A percentile compares a stretch with the other conserved stretches of the same genome.
Conservation (phyloP, 2,797 vertebrate species). For the Triplophysa bombifrons region DNA sequence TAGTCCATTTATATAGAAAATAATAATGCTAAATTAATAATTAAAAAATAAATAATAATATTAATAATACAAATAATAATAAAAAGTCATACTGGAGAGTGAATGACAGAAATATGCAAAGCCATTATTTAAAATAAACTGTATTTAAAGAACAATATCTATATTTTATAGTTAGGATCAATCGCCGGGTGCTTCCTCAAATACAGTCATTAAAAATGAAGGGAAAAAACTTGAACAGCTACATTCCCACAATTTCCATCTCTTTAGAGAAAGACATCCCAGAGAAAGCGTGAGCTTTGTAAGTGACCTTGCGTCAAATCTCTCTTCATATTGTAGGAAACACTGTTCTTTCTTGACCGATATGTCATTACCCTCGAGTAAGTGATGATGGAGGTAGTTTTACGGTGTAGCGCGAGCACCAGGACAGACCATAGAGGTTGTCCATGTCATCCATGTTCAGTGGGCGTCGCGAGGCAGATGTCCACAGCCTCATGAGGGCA, state of each 20-base stretch:
- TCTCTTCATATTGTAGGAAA: conserved; percentile 20
- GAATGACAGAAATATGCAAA: too few relatives aligned
- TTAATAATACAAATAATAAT: too few relatives aligned
- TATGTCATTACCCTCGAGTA: conserved; percentile 29
- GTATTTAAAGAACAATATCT: too few relatives aligned
- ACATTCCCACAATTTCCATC: not conserved
- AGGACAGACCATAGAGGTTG: conserved; percentile 46
- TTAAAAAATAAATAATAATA: too few relatives aligned
- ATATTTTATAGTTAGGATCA: not conserved
- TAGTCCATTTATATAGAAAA: too few relatives aligned
- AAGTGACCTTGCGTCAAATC: conserved; percentile 24
- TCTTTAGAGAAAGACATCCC: not conserved
- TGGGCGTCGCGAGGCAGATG: conserved; percentile 50
- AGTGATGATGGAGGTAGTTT: conserved; percentile 27
- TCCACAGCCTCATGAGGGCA: conserved; percentile 50
- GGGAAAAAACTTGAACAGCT: not conserved
- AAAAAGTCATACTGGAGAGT: too few relatives aligned
- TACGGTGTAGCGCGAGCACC: conserved; percentile 44
- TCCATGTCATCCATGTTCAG: conserved; percentile 44
- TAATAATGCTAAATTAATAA: too few relatives aligned
- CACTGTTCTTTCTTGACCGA: conserved; percentile 34
- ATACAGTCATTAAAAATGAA: not conserved
- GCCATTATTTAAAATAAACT: too few relatives aligned
- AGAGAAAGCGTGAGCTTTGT: conserved; percentile 16
- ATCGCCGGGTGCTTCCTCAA: not conserved